These are phyloP conservation scores for Carposina sasakii DNA, from an alignment of 1,140 invertebrate genomes.

Conservation along the genomic window DNA sequence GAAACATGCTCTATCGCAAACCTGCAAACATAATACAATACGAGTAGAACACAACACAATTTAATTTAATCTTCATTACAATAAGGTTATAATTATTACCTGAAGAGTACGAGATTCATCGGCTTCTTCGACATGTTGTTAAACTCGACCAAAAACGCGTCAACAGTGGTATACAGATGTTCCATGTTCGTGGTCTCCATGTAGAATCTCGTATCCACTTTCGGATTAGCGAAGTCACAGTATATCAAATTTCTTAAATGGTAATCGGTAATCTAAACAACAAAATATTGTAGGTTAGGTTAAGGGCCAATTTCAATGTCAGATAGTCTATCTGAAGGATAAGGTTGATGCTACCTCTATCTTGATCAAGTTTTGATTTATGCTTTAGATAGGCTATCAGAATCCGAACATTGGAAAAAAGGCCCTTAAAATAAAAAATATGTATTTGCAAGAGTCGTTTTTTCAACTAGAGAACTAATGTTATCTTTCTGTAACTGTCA, in stretches of 20 bases:
- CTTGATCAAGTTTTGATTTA: too few species aligned
- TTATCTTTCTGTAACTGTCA: too few species aligned
- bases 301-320: too few species aligned
- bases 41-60: neutral
- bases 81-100: conserved; percentile 56
- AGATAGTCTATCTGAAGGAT: too few species aligned
- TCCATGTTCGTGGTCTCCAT: conserved; percentile 91
- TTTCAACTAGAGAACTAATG: too few species aligned
- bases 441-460: too few species aligned
- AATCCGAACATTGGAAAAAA: too few species aligned
- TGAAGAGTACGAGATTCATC: conserved; percentile 96
- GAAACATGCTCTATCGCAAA: conserved; percentile 97
- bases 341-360: too few species aligned
- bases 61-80: neutral
- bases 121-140: conserved; percentile 98
- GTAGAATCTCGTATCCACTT: conserved; percentile 91
- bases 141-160: conserved; percentile 92
- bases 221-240: conserved; percentile 96
- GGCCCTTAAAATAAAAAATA: too few species aligned
- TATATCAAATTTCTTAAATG: conserved; percentile 93
- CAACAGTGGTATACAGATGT: conserved; percentile 87
- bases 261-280: conserved; percentile 78
- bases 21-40: conserved; percentile 59
- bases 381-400: too few species aligned
- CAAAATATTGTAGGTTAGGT: neutral